Evolutionary conservation across 2,113 vertebrate species (phyloP).

Genomic region (Ceuthmochares aereus): DNA sequence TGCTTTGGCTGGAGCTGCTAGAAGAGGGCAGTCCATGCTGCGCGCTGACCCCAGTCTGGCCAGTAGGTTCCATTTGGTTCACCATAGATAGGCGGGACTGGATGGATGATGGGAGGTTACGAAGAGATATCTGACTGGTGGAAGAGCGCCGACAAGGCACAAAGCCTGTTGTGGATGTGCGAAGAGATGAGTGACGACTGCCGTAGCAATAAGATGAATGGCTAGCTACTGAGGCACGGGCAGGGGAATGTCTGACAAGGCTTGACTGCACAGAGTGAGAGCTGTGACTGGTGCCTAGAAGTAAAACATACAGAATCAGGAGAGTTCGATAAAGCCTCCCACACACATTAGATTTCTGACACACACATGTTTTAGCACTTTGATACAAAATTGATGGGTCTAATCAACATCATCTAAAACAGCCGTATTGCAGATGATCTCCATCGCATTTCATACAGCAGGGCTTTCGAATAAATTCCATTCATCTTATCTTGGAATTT

Average conservation of each 20-base stretch:
- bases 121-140: slow-evolving; percentile 95
- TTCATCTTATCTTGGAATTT: background rate
- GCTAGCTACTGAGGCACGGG: slow-evolving; percentile 93
- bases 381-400: background rate
- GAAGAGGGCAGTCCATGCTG: slow-evolving; percentile 86
- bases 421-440: background rate
- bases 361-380: background rate
- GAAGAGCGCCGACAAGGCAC: slow-evolving; percentile 95
- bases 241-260: slow-evolving; percentile 93
- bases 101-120: slow-evolving; percentile 92
- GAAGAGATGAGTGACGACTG: slow-evolving; percentile 94
- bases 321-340: background rate
- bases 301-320: slow-evolving; percentile 23
- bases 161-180: slow-evolving; percentile 91
- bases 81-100: slow-evolving; percentile 92
- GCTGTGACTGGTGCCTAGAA: slow-evolving; percentile 94
- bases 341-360: background rate
- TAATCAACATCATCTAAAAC: background rate
- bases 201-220: slow-evolving; percentile 95
- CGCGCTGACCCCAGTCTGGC: slow-evolving; percentile 73
- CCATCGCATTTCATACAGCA: background rate
- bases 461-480: background rate
- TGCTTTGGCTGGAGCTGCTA: slow-evolving; percentile 96
- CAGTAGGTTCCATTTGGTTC: slow-evolving; percentile 81
- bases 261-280: slow-evolving; percentile 93